A percentile compares a stretch with the other conserved stretches of the same genome.
phyloP scores from a whole-genome alignment of 37 sponge, comb jelly and placozoan genomes.

The Mnemiopsis leidyi region DNA sequence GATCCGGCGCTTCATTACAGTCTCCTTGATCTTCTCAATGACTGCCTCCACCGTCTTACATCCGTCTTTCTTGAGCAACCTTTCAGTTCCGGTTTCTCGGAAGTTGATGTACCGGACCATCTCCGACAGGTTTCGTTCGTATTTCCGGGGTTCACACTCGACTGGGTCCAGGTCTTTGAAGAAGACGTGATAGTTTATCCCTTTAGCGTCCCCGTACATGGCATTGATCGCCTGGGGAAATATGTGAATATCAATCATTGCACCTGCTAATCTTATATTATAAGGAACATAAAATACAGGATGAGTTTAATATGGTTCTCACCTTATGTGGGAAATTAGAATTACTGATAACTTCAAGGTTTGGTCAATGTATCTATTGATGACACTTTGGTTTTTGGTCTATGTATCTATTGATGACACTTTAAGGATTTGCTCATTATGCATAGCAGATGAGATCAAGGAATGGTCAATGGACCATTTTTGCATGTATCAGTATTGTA shows the following conservation, averaged over 20 bases:
- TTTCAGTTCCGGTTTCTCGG: conserved; percentile 41
- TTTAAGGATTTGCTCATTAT: too few species aligned
- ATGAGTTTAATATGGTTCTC: too few species aligned
- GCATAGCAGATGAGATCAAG: too few species aligned
- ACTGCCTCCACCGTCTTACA: conserved; percentile 67
- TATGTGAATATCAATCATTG: conserved; percentile 14
- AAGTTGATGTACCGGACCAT: conserved; percentile 22
- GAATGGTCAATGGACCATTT: too few species aligned
- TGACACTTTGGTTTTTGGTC: too few species aligned
- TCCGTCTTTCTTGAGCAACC: conserved; percentile 39
- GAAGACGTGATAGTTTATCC: conserved; percentile 80
- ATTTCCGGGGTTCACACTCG: conserved; percentile 27
- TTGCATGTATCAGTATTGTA: too few species aligned
- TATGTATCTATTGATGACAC: too few species aligned
- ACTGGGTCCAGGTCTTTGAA: conserved; percentile 74
- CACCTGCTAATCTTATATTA: conserved; percentile 63
- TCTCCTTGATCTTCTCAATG: conserved; percentile 71
- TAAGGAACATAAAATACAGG: conserved; percentile 70
- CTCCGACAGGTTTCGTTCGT: conserved; percentile 69
- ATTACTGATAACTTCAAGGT: too few species aligned
- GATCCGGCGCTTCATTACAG: conserved; percentile 69
- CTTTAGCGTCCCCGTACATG: conserved; percentile 73
- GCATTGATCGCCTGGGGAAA: conserved; percentile 54
- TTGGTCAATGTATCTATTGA: too few species aligned
- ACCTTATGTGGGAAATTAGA: too few species aligned